These are phyloP conservation scores for Conchocele bisecta DNA, from an alignment of 2,888 invertebrate species.

Conservation along the genomic window DNA sequence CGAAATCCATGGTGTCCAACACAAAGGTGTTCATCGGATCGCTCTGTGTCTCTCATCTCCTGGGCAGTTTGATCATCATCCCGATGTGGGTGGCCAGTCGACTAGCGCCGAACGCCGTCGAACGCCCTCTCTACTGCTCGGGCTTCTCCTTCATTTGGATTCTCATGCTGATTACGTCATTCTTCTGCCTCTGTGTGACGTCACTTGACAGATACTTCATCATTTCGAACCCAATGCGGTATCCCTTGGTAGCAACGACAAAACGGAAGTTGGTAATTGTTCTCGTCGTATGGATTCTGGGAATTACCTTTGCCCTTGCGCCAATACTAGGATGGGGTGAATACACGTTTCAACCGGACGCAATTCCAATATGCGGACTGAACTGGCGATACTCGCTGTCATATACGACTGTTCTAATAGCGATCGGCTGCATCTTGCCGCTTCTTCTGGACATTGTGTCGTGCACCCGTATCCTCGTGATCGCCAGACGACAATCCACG, in stretches of 20 bases:
- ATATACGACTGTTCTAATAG: conserved; percentile 57
- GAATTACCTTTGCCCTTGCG: conserved; percentile 59
- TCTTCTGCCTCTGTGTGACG: conserved; percentile 69
- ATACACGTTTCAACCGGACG: conserved; percentile 68
- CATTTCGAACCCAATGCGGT: conserved; percentile 71
- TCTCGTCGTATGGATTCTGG: conserved; percentile 62
- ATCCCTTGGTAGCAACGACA: conserved; percentile 65
- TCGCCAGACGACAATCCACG: conserved; percentile 60
- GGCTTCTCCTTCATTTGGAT: conserved; percentile 43
- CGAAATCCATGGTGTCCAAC: conserved; percentile 52
- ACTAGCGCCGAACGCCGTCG: conserved; percentile 29
- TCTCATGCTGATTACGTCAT: conserved; percentile 67
- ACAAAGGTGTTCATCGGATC: conserved; percentile 55
- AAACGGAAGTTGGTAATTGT: conserved; percentile 50
- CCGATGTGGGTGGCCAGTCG: conserved; percentile 49
- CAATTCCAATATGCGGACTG: conserved; percentile 69
- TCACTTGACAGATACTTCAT: conserved; percentile 72
- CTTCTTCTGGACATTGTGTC: conserved; percentile 62
- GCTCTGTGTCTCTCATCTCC: conserved; percentile 42
- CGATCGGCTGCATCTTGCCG: conserved; percentile 59
- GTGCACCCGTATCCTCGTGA: conserved; percentile 62
- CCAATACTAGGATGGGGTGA: conserved; percentile 72
- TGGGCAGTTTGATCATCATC: conserved; percentile 53
- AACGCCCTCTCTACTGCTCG: conserved; percentile 28
- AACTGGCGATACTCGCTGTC: conserved; percentile 45